These are phyloP conservation scores for Sturnus vulgaris DNA, from an alignment of 2,113 vertebrate genomes.

Conservation along the genomic window DNA sequence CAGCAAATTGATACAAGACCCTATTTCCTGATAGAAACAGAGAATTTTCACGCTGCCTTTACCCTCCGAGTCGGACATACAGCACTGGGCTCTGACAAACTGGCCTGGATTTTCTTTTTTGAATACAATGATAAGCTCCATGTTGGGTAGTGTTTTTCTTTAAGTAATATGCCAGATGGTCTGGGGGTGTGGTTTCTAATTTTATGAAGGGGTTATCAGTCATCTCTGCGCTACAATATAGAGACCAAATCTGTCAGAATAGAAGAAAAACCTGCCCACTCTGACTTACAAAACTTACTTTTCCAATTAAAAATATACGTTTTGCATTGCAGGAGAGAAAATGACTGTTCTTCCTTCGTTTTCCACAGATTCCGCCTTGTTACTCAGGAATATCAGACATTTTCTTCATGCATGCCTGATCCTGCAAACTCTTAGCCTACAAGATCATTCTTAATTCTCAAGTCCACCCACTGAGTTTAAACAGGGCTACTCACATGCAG, in stretches of 20 bases:
- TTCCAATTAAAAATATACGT: conserved; percentile 27
- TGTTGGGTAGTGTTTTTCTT: conserved; percentile 54
- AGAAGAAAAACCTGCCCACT: conserved; percentile 54
- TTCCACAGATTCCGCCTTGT: conserved; percentile 2
- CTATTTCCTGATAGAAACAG: neutral
- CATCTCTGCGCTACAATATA: conserved; percentile 55
- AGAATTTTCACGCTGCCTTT: neutral
- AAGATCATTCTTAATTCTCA: conserved; percentile 30
- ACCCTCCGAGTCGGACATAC: neutral
- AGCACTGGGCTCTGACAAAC: neutral
- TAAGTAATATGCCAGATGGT: conserved; percentile 66
- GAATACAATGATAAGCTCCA: conserved; percentile 56
- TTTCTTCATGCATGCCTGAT: conserved; percentile 38
- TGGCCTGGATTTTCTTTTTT: conserved; percentile 43
- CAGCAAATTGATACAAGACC: neutral
- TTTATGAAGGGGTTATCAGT: conserved; percentile 67
- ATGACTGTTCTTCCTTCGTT: neutral
- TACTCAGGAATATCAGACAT: conserved; percentile 41
- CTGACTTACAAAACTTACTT: conserved; percentile 55
- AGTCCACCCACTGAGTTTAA: conserved; percentile 55
- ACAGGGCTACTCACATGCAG: conserved; percentile 39
- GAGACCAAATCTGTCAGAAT: conserved; percentile 63
- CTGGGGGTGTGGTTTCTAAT: conserved; percentile 70
- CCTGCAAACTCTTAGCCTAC: conserved; percentile 42
- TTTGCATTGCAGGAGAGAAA: conserved; percentile 22